Percentiles rank a stretch among this genome's conserved stretches.
Conservation (phyloP, 2,113 vertebrate species). For the Cepphus grylle region DNA sequence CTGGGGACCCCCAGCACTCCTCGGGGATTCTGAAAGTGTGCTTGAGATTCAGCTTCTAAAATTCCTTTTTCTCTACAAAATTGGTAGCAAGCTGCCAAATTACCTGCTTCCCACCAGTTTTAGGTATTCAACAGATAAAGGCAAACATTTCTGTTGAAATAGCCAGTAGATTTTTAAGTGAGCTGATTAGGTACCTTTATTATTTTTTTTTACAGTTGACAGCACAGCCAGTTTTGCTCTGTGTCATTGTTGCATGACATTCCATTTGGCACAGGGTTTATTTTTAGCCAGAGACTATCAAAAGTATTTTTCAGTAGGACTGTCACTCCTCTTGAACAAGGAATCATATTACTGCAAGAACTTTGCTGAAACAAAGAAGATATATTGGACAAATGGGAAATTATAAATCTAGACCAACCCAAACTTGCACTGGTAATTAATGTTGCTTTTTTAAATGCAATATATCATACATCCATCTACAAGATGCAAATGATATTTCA, state of each 20-base stretch:
- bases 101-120: rapidly evolving
- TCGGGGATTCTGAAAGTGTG: not conserved
- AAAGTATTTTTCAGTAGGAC: slow-evolving; percentile 77
- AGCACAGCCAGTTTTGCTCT: slow-evolving; percentile 61
- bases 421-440: slow-evolving; percentile 93
- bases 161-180: not conserved
- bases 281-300: slow-evolving; percentile 88
- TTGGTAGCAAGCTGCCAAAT: not conserved
- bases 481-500: not conserved
- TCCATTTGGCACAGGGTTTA: slow-evolving; percentile 79
- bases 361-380: slow-evolving; percentile 63
- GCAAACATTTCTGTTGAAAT: not conserved
- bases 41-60: not conserved
- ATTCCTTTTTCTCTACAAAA: not conserved
- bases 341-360: slow-evolving; percentile 74
- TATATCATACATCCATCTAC: not conserved
- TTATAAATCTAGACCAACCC: slow-evolving; percentile 95
- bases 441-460: slow-evolving; percentile 15
- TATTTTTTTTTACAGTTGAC: slow-evolving; percentile 27
- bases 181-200: not conserved
- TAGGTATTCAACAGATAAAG: not conserved
- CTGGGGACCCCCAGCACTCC: not conserved
- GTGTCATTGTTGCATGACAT: slow-evolving; percentile 82
- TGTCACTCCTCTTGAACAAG: slow-evolving; percentile 71
- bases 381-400: slow-evolving; percentile 85